These are phyloP conservation scores for Cybosia mesomella DNA, from an alignment of 2,888 invertebrate genomes.

Conservation along the genomic window DNA sequence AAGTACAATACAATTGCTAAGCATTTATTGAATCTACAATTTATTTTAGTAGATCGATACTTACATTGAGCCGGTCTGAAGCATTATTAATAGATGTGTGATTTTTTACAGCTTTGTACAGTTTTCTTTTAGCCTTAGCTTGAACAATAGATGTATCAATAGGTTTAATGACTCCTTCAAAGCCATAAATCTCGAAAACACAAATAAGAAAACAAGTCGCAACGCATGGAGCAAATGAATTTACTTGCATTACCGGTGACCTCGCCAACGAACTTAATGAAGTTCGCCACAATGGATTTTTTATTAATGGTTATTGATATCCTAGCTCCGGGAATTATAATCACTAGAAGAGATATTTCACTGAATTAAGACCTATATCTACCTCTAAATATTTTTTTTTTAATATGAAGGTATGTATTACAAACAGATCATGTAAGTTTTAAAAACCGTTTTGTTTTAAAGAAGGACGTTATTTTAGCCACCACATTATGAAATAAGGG, in stretches of 20 bases:
- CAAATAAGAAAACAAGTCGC: slow-evolving; percentile 6
- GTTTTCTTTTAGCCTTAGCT: not conserved
- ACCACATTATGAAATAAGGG: too few species aligned
- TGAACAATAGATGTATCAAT: not conserved
- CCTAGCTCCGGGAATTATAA: too few species aligned
- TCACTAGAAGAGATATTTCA: not conserved
- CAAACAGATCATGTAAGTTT: too few species aligned
- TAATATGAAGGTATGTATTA: too few species aligned
- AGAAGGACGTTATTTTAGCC: too few species aligned
- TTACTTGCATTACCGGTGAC: slow-evolving; percentile 11
- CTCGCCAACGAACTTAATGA: slow-evolving; percentile 3
- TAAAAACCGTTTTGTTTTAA: too few species aligned
- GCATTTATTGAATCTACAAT: too few species aligned
- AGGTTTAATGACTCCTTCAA: not conserved
- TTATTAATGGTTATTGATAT: not conserved
- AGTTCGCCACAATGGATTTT: not conserved
- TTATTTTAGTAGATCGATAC: not conserved
- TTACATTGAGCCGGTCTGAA: not conserved
- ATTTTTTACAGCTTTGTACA: not conserved
- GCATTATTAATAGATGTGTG: not conserved
- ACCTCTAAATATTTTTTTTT: too few species aligned
- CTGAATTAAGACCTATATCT: too few species aligned
- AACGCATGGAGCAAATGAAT: not conserved
- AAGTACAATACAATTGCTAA: not conserved
- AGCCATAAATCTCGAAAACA: not conserved